Base-by-base conservation (phyloP, 2,113 vertebrate genomes). In the Hymenochirus boettgeri region DNA sequence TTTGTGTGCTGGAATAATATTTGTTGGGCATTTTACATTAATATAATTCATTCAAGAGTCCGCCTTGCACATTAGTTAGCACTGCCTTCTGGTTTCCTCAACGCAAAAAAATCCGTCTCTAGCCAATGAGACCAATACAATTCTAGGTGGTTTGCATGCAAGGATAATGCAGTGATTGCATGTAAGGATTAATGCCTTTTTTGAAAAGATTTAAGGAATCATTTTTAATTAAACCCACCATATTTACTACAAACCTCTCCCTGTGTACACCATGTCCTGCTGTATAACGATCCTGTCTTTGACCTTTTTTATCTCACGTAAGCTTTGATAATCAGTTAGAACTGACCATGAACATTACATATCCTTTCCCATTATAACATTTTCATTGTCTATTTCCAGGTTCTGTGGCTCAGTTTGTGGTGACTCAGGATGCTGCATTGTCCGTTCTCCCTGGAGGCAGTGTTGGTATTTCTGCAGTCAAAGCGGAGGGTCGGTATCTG, bases 221-320 rank as follows among this genome's bases (percentile, higher is more conserved):
- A 12, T 27, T 3, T 11, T 2, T 7, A 15, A 17, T 35, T 53
- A 1, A 22, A 17, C 22, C 23, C 50, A 25, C 23, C 11, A 11
- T 24, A 15, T 17, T 31, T 51, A 21, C 22, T 53, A 15, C 12
- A 18, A 8, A 46, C 9, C 24, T 24, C 3, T 17, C 18, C 17
- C n/a, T 19, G 5, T 58, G 46, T 18, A 6, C 50, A 70, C 23
- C 66, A 73, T 70, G 66, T 25, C 55, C 22, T 57, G 39, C n/a
- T 7, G 7, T 17, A 2, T 18, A 5, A 13, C 63, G 21, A 23
- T 64, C 6, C 31, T 58, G 13, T 17, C 7, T 1, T 11, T 69
- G 13, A 3, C 35, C 22, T 50, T 7, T 8, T 35, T 11, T 17
- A 37, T 19, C 26, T 23, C 57, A 33, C 35, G 62, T 57, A 65